A percentile compares a stretch with the other conserved stretches of the same genome.
Evolutionary conservation across 2,113 vertebrate species (phyloP).

Genomic region (Pelmatolapia mariae): DNA sequence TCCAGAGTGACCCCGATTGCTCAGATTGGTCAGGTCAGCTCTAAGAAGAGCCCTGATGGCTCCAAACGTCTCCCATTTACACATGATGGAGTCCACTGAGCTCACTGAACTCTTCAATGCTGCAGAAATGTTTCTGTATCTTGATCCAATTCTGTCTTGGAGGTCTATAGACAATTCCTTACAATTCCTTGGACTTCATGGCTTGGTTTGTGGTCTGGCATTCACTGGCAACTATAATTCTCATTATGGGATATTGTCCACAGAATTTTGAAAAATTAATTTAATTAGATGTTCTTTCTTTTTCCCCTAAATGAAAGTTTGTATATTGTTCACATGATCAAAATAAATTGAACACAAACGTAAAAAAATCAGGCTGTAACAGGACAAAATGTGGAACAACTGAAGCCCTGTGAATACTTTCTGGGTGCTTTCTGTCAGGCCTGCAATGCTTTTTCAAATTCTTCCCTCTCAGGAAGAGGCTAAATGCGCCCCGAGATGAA

Average conservation of each 20-base stretch:
- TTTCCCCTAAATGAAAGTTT: not conserved
- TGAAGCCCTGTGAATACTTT: not conserved
- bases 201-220: not conserved
- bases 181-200: not conserved
- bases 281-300: not conserved
- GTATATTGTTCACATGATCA: not conserved
- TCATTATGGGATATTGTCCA: not conserved
- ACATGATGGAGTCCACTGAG: not conserved
- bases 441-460: not conserved
- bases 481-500: accelerated
- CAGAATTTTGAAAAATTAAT: not conserved
- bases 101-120: not conserved
- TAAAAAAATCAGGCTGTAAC: not conserved
- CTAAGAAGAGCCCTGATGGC: not conserved
- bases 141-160: accelerated
- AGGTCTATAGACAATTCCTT: accelerated
- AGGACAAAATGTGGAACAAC: not conserved
- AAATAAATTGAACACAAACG: not conserved
- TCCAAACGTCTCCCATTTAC: not conserved
- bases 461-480: too few species aligned
- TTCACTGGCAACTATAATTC: not conserved
- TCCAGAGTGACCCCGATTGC: not conserved
- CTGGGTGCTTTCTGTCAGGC: not conserved
- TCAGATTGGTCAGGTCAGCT: not conserved
- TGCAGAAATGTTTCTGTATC: not conserved